Base-by-base conservation (phyloP, 2,113 vertebrate genomes). In the Crypturellus undulatus region DNA sequence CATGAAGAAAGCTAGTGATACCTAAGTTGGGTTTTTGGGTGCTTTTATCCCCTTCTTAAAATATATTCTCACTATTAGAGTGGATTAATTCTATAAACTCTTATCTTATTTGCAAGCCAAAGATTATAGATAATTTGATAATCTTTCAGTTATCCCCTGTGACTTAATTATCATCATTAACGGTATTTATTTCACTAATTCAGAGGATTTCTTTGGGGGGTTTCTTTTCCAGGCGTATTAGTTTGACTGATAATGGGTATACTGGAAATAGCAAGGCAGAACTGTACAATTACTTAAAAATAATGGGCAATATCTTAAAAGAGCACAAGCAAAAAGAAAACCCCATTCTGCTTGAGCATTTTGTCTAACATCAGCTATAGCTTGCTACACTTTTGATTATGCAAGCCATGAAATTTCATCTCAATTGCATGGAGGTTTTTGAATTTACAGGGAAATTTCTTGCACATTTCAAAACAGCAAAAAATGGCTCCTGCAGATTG, bases 131-230 rank as follows among this genome's bases (percentile, higher is more conserved):
- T 96, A 96, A 96, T 96, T 96, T 93, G 93, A 95, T 97, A 96
- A 96, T 97, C 90, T 90, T 88, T 96, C 93, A 93, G 52, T 96
- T 97, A 96, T 95, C 95, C 93, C 92, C 81, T 90, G 86, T 95
- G 96, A 97, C 92, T 96, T 96, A 95, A 97, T 96, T 97, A 96
- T 96, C 90, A 90, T 96, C 96, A 95, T 97, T 96, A 96, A 93
- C 90, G 82, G 85, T 94, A 97, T 96, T 97, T 97, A 97, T 96
- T 95, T 97, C 93, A 94, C 86, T 96, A 95, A 94, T 94, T 92
- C 89, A 77, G 70, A 87, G 73, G 94, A 94, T 95, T 96, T 96
- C 94, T 94, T 97, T 89, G 32, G 95, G 94, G 93, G 94, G 83
- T 93, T 96, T 92, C 83, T 93, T 96, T 78, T 94, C 70, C 86